Base-by-base conservation (phyloP, 1,140 invertebrate species). In the Daktulosphaira vitifoliae region DNA sequence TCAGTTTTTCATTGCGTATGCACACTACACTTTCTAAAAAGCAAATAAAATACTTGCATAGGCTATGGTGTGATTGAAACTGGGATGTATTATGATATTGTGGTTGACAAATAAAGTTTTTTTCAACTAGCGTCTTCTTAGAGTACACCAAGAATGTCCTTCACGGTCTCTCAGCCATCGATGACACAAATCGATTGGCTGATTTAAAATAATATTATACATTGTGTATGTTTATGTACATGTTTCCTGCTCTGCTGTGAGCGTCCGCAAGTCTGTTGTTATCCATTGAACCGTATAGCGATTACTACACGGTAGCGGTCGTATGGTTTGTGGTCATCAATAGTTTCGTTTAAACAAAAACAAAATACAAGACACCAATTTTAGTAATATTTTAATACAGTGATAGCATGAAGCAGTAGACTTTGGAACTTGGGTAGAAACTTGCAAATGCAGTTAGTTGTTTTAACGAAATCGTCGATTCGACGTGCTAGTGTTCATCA, bases 111-210 rank as follows among this genome's bases (percentile, higher is more conserved):
- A n/a, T n/a, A n/a, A n/a, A n/a, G n/a, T n/a, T n/a, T n/a, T n/a
- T n/a, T n/a, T n/a, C n/a, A n/a, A n/a, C n/a, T 33, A 33, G 22
- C 18, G 9, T 59, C 54, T 59, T 62, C 56, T 11, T 46, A n/a
- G 39, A 5, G 39, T 16, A 44, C 20, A 42, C 23, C 9, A 44
- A 22, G 23, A 11, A 62, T 62, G 56, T 62, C 56, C 42, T 62
- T 62, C 42, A 62, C 56, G 38, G 56, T 48, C 42, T 42, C 44
- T 13, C 13, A 25, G 18, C n/a, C 44, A 62, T 39, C 42, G 39
- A 62, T 48, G 42, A 62, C 56, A 48, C 56, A 62, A 62, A 62
- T 62, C 56, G 42, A 62, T 62, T 62, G 56, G 56, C 25, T 7
- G 56, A 29, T 62, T 62, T 62, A 33, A 33, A 33, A 33, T 33